Base-by-base conservation (phyloP, 2,113 vertebrate genomes). In the Varanus komodoensis region DNA sequence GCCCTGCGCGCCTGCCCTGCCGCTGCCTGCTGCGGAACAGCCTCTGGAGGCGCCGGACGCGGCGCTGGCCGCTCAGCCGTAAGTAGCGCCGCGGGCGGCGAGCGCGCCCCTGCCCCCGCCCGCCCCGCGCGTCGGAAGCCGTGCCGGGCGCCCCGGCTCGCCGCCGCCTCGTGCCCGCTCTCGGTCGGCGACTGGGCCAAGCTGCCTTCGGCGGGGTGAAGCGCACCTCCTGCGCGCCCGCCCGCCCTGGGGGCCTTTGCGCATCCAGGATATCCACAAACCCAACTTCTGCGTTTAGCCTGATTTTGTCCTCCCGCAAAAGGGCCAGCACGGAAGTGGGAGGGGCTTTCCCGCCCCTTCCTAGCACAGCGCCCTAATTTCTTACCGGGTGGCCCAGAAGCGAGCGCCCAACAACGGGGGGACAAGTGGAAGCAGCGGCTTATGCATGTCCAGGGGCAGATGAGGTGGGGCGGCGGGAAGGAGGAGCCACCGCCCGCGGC, bases 1-100 rank as follows among this genome's bases (percentile, higher is more conserved):
- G 99, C 80, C 96, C 97, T 1, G 97, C 97, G 0, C 97, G 98
- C 89, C 94, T 99, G 88, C 97, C 96, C 91, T 99, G 99, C 73
- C 81, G 81, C 19, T 27, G 64, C 44, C 71, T 52, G 98, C 93
- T 98, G 93, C 95, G 97, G 50, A 97, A 93, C 14, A 95, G 97
- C 93, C 97, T 97, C 64, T 98, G 98, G 98, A 97, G 97, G 95
- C 95, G 97, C 54, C 87, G 97, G 83, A 96, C 96, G 87, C 86
- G 94, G 92, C 96, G 96, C 73, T 95, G 97, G 86, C 96, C 96
- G 84, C 97, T 98, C 96, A 98, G 97, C 94, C 97, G 99, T 99
- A 97, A 99, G 99, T 98, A 89, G 61, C 80, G 80, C 6, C 3
- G 1, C 8, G 9, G 1, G 29, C 9, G 57, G n/a, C 5, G 82